Percentiles rank a stretch among this genome's conserved stretches.
Conservation (phyloP, 2,113 vertebrate species). For the Takifugu bimaculatus region DNA sequence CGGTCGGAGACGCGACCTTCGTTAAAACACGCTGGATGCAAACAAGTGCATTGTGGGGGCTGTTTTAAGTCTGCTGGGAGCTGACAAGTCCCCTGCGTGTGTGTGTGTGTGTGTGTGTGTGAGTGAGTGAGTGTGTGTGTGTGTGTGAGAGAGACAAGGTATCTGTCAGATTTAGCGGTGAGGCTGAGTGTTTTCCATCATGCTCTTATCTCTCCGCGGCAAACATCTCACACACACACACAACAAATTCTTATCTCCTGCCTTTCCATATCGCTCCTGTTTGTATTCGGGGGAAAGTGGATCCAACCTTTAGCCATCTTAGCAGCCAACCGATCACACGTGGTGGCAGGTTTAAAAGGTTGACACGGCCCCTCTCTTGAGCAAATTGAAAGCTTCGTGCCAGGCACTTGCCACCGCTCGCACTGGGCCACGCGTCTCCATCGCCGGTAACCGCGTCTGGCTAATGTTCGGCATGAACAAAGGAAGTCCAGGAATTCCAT, state of each 20-base stretch:
- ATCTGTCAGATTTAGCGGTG: constrained; percentile 58
- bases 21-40: constrained; percentile 38
- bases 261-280: constrained; percentile 41
- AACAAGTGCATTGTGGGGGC: constrained; percentile 37
- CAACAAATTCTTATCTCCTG: constrained; percentile 33
- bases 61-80: constrained; percentile 39
- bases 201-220: constrained; percentile 50
- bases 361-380: constrained; percentile 24
- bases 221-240: constrained; percentile 29
- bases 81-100: constrained; percentile 30
- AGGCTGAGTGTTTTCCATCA: constrained; percentile 57
- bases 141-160: constrained; percentile 36
- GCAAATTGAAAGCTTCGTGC: constrained; percentile 30
- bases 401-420: constrained; percentile 3
- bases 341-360: constrained; percentile 27
- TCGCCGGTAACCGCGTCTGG: constrained; percentile 8
- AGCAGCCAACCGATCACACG: constrained; percentile 37
- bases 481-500: background rate
- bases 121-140: constrained; percentile 6
- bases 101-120: constrained; percentile 7
- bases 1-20: constrained; percentile 27
- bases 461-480: constrained; percentile 40
- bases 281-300: constrained; percentile 35
- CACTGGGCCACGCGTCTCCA: constrained; percentile 5
- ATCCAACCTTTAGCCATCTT: constrained; percentile 45